These are phyloP conservation scores for Ctenodactylus gundi DNA, from an alignment of 2,113 vertebrate genomes.

Conservation along the genomic window DNA sequence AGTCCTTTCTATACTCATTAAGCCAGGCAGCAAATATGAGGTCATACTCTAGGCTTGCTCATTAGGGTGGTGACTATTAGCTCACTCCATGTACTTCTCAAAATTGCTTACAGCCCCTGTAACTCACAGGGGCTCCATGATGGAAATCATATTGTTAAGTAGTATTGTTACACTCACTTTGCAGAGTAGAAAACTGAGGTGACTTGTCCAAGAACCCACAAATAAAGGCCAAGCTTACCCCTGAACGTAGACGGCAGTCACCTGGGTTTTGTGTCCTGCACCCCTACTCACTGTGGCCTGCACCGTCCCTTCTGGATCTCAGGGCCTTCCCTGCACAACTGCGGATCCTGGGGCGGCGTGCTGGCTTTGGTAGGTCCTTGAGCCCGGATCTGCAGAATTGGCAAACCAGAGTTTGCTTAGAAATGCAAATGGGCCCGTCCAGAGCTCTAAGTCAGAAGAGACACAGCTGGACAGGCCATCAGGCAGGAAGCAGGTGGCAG, in stretches of 20 bases:
- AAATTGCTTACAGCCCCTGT: background rate
- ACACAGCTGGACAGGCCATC: fast-evolving
- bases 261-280: background rate
- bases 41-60: background rate
- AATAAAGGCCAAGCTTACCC: background rate
- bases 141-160: no score
- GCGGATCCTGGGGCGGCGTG: background rate
- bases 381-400: background rate
- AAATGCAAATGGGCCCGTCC: background rate
- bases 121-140: background rate
- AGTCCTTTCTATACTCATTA: background rate
- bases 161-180: background rate
- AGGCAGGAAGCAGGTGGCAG: fast-evolving
- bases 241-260: background rate
- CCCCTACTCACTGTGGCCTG: background rate
- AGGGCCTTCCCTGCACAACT: background rate
- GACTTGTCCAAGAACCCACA: background rate
- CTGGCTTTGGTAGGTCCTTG: background rate
- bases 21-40: background rate
- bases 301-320: background rate
- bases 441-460: background rate
- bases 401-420: background rate
- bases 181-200: background rate
- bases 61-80: fast-evolving
- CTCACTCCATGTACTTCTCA: background rate